Evolutionary conservation across 2,797 vertebrate species (phyloP), one percentile per base, ranked within the genome.

Genomic region (Ambastaia sidthimunki): DNA sequence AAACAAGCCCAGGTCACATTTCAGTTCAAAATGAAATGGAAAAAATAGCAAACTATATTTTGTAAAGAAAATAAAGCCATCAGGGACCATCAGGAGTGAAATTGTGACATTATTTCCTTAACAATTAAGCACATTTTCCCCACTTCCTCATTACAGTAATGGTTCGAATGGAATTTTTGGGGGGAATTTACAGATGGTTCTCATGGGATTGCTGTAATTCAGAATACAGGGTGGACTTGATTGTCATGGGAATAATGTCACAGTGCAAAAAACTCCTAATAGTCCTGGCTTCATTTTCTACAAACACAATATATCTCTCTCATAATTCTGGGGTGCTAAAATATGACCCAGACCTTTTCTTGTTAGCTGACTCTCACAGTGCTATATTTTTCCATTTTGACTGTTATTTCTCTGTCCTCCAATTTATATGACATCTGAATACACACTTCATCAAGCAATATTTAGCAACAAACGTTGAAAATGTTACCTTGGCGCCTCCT

Each of bases 391-490:
- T 37, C 2, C 48, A 37, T 65, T 63, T 31, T 74, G 31, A 41
- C 47, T 16, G 12, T 47, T 44, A 57, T 34, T 37, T 34, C 34
- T 70, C 41, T 34, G 3, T 7, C 15, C 47, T 78, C 15, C 31
- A 66, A 83, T 85, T 34, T 80, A 50, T 59, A 59, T 48, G 60
- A 31, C 16, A 62, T 78, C 18, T 34, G 2, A 78, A 70, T 44
- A 34, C n/a, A 52, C 41, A 52, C 41, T 37, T 63, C 16, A 13
- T 34, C 54, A 57, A 9, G 0, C 6, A 9, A 28, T 23, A 47
- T 71, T 85, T 78, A 57, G 85, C 41, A 71, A 12, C 62, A 25
- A 75, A 59, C 3, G 3, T 76, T 78, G 76, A 52, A 74, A 80
- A 34, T 34, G 80, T 84, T 82, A 75, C 84, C 47, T 47, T 25